Base-by-base conservation (phyloP, 2,888 invertebrate species). In the Troilus luridus region DNA sequence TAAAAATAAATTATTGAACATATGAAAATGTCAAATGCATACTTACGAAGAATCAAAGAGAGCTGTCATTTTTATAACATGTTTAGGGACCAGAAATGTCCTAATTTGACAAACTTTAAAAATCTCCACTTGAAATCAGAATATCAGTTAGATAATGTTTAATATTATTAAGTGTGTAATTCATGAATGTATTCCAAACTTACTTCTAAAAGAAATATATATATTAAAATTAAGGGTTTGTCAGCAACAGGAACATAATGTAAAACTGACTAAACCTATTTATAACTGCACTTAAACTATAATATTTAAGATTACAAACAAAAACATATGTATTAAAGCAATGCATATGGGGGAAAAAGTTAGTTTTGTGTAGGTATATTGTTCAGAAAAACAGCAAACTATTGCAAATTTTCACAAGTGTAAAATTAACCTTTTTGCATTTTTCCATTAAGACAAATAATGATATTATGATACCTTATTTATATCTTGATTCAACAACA, bases 81-180 rank as follows among this genome's bases (percentile, higher is more conserved):
- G 85, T 85, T 58, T 85, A 11, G 85, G 85, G 1, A 85, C 8
- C 56, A 85, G 85, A 56, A 85, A 85, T 54, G 85, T 85, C n/a
- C n/a, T 5, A 12, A 85, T 56, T 56, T 12, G 85, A 41, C 19
- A 9, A 12, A 17, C 0, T 8, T 41, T 85, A n/a, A 85, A 85
- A 12, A 85, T 54, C 21, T 58, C 21, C 85, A 85, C 85, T 85
- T n/a, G 19, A 85, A 85, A 58, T 85, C 10, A 85, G 3, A 58
- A 56, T 85, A 41, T 19, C 12, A 56, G 21, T 85, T n/a, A 41
- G 17, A 85, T n/a, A n/a, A 56, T n/a, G 21, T 81, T 41, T 21
- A 21, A 56, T 54, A 58, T 11, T 77, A 41, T 41, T 9, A 24
- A 5, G 11, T n/a, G 10, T 10, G 54, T 19, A 19, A 81, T 54